These are phyloP conservation scores for Tetranychus truncatus DNA, from an alignment of 2,888 invertebrate genomes.

Conservation along the genomic window DNA sequence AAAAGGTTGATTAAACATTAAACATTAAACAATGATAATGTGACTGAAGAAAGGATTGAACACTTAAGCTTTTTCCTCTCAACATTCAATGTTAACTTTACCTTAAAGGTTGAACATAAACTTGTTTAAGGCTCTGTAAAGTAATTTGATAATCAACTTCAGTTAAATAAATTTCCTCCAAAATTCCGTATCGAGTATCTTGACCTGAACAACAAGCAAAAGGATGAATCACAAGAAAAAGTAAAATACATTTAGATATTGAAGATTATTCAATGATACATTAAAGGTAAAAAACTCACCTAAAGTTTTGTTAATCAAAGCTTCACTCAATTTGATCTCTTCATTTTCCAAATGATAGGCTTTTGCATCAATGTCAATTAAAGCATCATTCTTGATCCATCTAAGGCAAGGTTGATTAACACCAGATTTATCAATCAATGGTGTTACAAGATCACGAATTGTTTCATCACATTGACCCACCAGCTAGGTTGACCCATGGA, in stretches of 20 bases:
- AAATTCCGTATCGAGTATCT: background rate
- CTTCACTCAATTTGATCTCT: background rate
- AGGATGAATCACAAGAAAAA: background rate
- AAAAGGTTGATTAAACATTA: background rate
- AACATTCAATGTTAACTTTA: background rate
- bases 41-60: too few relatives aligned
- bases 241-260: too few relatives aligned
- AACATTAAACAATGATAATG: background rate
- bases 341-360: background rate
- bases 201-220: background rate
- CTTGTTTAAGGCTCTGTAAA: background rate
- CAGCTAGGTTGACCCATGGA: background rate
- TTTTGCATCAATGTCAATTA: background rate
- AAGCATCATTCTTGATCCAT: background rate
- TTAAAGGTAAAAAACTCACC: background rate
- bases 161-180: conserved; percentile 1
- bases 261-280: too few relatives aligned
- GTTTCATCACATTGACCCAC: background rate
- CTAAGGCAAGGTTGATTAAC: background rate
- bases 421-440: background rate
- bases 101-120: background rate
- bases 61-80: too few relatives aligned
- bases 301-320: background rate
- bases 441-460: background rate
- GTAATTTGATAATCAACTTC: background rate